These are phyloP conservation scores for Anser cygnoides DNA, from an alignment of 2,113 vertebrate species.

Conservation along the genomic window DNA sequence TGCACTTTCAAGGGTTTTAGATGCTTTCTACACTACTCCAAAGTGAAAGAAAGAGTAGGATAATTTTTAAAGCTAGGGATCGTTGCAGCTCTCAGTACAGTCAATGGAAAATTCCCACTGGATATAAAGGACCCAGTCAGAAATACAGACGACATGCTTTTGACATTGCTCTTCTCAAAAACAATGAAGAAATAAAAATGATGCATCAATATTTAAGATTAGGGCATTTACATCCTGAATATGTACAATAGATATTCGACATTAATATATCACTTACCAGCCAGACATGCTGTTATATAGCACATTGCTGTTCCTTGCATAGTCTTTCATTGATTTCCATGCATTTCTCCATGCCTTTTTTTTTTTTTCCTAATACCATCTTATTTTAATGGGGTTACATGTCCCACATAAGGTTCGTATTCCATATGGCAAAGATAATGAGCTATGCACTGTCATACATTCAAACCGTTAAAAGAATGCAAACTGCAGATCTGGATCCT, in stretches of 20 bases:
- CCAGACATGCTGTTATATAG: background rate
- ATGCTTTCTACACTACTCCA: background rate
- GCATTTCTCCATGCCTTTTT: background rate
- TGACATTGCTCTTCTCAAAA: background rate
- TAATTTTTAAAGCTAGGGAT: background rate
- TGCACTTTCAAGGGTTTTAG: conserved; percentile 44
- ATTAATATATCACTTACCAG: background rate
- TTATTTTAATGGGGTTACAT: background rate
- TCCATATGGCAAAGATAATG: conserved; percentile 1
- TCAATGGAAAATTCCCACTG: background rate
- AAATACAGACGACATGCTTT: background rate
- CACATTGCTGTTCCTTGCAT: background rate
- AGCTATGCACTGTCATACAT: background rate
- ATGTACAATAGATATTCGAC: background rate
- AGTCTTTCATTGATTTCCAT: background rate
- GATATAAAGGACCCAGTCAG: background rate
- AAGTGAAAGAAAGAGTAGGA: background rate
- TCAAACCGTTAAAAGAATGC: background rate
- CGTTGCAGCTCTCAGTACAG: background rate
- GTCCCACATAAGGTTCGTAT: background rate
- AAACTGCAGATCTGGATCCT: background rate
- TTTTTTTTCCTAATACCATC: background rate
- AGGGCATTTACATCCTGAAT: background rate
- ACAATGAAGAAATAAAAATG: background rate
- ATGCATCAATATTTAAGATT: background rate